Conservation (phyloP, 2,113 vertebrate species). For the Cavia aperea region DNA sequence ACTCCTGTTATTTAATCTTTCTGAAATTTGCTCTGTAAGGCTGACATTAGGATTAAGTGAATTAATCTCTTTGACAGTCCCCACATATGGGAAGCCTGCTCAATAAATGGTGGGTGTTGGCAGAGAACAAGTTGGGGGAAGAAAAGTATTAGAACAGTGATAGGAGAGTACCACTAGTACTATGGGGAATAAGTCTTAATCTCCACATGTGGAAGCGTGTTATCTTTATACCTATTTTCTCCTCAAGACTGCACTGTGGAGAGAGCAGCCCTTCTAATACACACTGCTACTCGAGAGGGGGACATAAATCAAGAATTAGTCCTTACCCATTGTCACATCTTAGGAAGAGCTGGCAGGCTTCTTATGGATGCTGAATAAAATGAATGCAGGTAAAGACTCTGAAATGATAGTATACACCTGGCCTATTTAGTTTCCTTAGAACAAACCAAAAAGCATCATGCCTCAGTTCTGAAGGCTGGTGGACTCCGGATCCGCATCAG, state of each 20-base stretch:
- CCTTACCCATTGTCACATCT: not conserved
- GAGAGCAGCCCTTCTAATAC: not conserved
- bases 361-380: not conserved
- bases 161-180: not conserved
- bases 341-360: not conserved
- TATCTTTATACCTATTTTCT: not conserved
- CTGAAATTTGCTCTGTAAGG: not conserved
- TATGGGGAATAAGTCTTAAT: not conserved
- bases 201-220: not conserved
- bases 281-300: not conserved
- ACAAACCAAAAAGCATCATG: not conserved
- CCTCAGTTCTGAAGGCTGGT: not conserved
- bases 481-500: not conserved
- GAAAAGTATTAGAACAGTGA: not conserved
- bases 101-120: not conserved
- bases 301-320: not conserved
- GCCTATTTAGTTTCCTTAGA: not conserved
- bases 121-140: not conserved
- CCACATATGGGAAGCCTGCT: not conserved
- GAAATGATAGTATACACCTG: not conserved
- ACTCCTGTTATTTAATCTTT: not conserved
- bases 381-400: not conserved
- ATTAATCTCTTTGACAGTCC: not conserved
- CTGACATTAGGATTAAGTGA: not conserved
- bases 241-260: not conserved